Evolutionary conservation across 2,888 invertebrate genomes (phyloP).

Genomic region (Thereva unica): DNA sequence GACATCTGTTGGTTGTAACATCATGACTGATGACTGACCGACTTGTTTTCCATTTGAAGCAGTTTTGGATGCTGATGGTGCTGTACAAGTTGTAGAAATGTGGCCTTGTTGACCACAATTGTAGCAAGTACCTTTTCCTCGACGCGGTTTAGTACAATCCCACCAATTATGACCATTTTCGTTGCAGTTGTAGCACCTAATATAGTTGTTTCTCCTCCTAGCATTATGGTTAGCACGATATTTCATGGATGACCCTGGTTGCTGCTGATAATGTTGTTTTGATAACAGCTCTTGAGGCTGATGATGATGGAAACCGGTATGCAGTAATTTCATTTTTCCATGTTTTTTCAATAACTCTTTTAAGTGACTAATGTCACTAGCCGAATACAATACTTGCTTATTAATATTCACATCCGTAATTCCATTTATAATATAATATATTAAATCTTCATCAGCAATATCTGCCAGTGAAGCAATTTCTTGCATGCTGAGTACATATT

Average conservation of each 20-base stretch:
- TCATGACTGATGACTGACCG: not conserved
- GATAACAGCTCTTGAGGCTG: not conserved
- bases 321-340: conserved; percentile 5
- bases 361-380: conserved; percentile 26
- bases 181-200: conserved; percentile 38
- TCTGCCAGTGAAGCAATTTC: conserved; percentile 32
- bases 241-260: not conserved
- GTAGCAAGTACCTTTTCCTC: conserved; percentile 26
- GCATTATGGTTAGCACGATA: not conserved
- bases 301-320: not conserved
- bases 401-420: conserved; percentile 31
- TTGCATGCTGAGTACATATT: conserved; percentile 35
- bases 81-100: conserved; percentile 24
- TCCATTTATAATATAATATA: conserved; percentile 30
- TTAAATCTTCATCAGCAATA: conserved; percentile 31
- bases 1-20: not conserved
- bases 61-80: not conserved
- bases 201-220: not conserved
- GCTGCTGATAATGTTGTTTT: not conserved
- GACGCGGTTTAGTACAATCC: conserved; percentile 12
- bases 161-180: conserved; percentile 8
- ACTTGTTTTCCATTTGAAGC: too few species aligned
- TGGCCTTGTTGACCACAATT: conserved; percentile 35
- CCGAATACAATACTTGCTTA: conserved; percentile 27
- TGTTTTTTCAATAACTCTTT: conserved; percentile 29